Conservation (phyloP, 2,888 invertebrate genomes). For the Griposia aprilina region DNA sequence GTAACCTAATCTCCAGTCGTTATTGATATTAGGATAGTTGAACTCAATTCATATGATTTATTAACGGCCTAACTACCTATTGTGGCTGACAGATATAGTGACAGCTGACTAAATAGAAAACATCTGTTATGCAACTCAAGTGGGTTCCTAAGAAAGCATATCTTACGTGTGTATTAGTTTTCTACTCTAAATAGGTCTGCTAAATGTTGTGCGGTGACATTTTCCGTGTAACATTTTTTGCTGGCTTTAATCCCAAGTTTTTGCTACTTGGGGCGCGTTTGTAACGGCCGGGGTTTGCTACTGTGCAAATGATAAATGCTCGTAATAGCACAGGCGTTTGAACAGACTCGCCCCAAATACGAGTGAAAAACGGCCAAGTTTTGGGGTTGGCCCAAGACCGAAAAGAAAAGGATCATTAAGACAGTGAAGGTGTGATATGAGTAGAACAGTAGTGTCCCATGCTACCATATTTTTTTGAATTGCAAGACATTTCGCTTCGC, state of each 20-base stretch:
- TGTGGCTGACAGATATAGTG: conserved; percentile 60
- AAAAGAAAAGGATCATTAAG: neutral
- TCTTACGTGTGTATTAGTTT: conserved; percentile 41
- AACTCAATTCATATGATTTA: conserved; percentile 65
- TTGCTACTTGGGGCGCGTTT: conserved; percentile 54
- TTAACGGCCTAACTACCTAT: conserved; percentile 49
- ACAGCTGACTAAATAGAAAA: conserved; percentile 64
- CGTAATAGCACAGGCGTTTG: conserved; percentile 35
- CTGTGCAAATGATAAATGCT: conserved; percentile 55
- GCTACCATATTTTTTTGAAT: neutral
- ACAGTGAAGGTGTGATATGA: too few relatives aligned
- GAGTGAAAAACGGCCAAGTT: conserved; percentile 7
- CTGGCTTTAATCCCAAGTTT: conserved; percentile 45
- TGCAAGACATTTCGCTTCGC: neutral
- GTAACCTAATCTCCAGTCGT: conserved; percentile 62
- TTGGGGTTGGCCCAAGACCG: neutral
- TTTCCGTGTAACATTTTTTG: conserved; percentile 56
- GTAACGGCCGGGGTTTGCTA: conserved; percentile 38
- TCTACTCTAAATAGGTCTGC: conserved; percentile 46
- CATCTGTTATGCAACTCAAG: conserved; percentile 63
- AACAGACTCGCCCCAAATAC: conserved; percentile 33
- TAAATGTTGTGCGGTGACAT: conserved; percentile 53
- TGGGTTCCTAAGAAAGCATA: conserved; percentile 38
- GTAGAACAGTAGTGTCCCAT: too few relatives aligned
- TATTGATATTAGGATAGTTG: conserved; percentile 58